Base-by-base conservation (phyloP, 2,888 invertebrate species). In the Bursaphelenchus okinawaensis region DNA sequence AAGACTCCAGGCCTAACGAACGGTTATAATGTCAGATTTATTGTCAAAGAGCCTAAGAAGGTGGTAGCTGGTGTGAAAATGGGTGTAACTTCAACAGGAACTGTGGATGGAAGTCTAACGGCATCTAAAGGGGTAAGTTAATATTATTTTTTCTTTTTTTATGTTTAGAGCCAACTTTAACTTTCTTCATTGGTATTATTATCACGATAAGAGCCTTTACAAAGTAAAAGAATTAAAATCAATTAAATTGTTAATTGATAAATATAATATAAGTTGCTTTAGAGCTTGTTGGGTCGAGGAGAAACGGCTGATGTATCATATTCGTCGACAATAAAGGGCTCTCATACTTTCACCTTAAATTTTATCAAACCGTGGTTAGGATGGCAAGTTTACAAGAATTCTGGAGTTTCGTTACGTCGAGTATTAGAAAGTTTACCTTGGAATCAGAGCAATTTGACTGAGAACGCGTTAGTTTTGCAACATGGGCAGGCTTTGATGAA, bases 331-430 rank as follows among this genome's bases (percentile, higher is more conserved):
- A 69, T 78, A n/a, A 73, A 73, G 63, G 88, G 89, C 77, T 89
- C 90, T 0, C 89, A 90, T 75, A 91, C 91, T 82, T 89, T 91
- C 83, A 90, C 89, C 80, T 76, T 92, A 0, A 88, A 89, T 20
- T 89, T 90, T 75, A 87, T 88, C 71, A 95, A 94, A 84, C 93
- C 95, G 0, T 89, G 90, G 81, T 88, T 90, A 63, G 84, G 84
- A 62, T 83, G 85, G 79, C 80, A 82, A 60, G 83, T 84, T 50
- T 83, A 85, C 70, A 76, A 83, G 28, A 75, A 71, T 23, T 26
- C 74, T 26, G 69, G 72, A 7, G 55, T 40, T 20, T 28, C 52
- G 9, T 20, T 68, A 6, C 63, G 58, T 26, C 67, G 78, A 12
- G 70, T 73, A 0, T 61, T 77, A 9, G 79, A 78, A 16, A 68